phyloP scores from a whole-genome alignment of 2,888 invertebrate species.

The Chymomyza fuscimana region DNA sequence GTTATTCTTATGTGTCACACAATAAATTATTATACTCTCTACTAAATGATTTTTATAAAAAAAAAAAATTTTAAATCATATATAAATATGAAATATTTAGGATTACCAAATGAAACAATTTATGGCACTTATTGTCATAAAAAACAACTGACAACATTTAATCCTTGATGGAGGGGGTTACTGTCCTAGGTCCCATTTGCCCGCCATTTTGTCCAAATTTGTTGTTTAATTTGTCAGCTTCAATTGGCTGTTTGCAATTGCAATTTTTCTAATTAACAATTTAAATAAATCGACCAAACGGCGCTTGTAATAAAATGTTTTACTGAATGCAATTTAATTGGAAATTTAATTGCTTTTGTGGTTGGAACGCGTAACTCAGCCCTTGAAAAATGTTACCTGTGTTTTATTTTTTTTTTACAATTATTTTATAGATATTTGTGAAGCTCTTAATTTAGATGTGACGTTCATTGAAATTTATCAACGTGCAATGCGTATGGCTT shows the following conservation, averaged over 20 bases:
- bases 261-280: conserved; percentile 74
- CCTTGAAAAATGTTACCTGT: conserved; percentile 14
- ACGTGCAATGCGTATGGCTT: conserved; percentile 52
- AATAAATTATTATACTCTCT: too few species aligned
- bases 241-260: conserved; percentile 48
- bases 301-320: conserved; percentile 61
- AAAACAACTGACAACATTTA: too few species aligned
- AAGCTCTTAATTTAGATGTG: conserved; percentile 68
- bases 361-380: conserved; percentile 51
- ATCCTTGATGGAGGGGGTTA: too few species aligned
- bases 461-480: conserved; percentile 60
- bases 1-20: too few species aligned
- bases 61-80: too few species aligned
- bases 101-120: too few species aligned
- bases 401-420: conserved; percentile 34
- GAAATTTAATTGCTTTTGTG: conserved; percentile 75
- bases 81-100: too few species aligned
- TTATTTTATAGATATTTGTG: conserved; percentile 44
- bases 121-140: too few species aligned
- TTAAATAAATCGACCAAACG: conserved; percentile 68
- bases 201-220: conserved; percentile 28
- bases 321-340: conserved; percentile 75
- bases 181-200: background rate
- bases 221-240: conserved; percentile 52
- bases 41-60: too few species aligned